These are phyloP conservation scores for Coregonus ussuriensis DNA, from an alignment of 2,797 vertebrate genomes.

Conservation along the genomic window DNA sequence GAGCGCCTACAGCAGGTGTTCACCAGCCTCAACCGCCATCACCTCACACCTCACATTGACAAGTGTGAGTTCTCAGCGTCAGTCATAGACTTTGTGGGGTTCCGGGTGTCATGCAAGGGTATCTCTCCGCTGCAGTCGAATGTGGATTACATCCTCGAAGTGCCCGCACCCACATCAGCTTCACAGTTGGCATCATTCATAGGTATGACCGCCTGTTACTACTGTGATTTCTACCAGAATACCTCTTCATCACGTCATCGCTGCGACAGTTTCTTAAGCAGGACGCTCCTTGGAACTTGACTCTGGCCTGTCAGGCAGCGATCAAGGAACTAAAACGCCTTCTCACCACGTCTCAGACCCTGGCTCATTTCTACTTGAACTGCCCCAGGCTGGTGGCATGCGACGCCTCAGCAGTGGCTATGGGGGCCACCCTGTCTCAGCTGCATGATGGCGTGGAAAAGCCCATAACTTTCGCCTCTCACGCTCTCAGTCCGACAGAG, in stretches of 20 bases:
- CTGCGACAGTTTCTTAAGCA: not conserved
- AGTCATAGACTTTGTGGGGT: not conserved
- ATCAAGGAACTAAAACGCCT: too few relatives aligned
- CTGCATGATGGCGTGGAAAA: too few relatives aligned
- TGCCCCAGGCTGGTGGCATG: not conserved
- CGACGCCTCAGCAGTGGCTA: too few relatives aligned
- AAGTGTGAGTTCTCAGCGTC: not conserved
- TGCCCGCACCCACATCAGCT: not conserved
- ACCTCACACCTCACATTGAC: not conserved
- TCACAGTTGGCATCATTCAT: not conserved
- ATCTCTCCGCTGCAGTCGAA: not conserved
- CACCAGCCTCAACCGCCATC: constrained; percentile 1
- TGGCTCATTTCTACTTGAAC: too few relatives aligned
- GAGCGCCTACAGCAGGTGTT: not conserved
- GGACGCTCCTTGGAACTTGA: too few relatives aligned
- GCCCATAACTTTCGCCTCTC: too few relatives aligned
- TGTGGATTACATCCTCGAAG: not conserved
- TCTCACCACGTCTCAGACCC: too few relatives aligned
- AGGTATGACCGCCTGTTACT: constrained; percentile 6
- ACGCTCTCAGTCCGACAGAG: not conserved
- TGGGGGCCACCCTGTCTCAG: too few relatives aligned
- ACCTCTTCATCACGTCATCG: not conserved
- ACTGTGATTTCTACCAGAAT: not conserved
- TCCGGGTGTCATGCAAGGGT: not conserved
- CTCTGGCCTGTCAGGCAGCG: too few relatives aligned